phyloP scores from a whole-genome alignment of 2,888 invertebrate species.

The Lepidochrysops patricia region DNA sequence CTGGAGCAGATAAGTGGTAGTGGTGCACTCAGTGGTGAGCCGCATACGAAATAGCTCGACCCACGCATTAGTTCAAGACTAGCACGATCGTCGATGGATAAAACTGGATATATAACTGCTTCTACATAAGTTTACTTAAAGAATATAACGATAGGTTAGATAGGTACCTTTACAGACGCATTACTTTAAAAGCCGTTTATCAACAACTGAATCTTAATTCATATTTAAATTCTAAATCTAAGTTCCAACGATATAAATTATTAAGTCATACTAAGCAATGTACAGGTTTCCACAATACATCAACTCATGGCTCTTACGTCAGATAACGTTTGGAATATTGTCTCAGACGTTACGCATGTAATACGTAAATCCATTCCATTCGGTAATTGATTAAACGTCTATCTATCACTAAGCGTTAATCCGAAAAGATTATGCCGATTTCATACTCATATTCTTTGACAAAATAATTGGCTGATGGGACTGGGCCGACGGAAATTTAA shows the following conservation, averaged over 20 bases:
- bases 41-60: slow-evolving; percentile 47
- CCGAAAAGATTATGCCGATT: too few relatives aligned
- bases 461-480: background rate
- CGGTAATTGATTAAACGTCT: background rate
- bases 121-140: background rate
- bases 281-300: too few relatives aligned
- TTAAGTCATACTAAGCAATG: too few relatives aligned
- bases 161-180: too few relatives aligned
- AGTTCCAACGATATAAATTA: too few relatives aligned
- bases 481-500: background rate
- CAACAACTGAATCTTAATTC: too few relatives aligned
- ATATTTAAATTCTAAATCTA: too few relatives aligned
- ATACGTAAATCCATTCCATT: background rate
- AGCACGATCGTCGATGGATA: background rate
- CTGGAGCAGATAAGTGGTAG: slow-evolving; percentile 22
- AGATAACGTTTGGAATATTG: background rate
- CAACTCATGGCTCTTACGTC: too few relatives aligned
- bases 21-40: slow-evolving; percentile 16
- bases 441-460: too few relatives aligned
- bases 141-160: too few relatives aligned
- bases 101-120: background rate
- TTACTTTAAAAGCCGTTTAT: too few relatives aligned
- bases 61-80: slow-evolving; percentile 7
- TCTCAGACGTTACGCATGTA: background rate
- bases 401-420: too few relatives aligned